Evolutionary conservation across 2,113 vertebrate species (phyloP), one percentile per base, ranked within the genome.

Genomic region (Plestiodon gilberti): DNA sequence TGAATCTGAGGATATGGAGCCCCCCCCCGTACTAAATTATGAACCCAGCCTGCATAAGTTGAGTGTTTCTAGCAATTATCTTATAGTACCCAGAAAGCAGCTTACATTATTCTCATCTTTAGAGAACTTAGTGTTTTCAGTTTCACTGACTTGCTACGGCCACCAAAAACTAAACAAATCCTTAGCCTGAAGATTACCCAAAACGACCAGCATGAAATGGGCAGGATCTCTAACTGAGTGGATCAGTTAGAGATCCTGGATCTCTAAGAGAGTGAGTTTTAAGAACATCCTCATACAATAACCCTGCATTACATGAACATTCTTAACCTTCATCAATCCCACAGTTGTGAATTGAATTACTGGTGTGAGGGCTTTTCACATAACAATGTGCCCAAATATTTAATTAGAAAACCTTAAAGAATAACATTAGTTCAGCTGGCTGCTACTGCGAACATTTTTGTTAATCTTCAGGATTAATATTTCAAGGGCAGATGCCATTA

Each of bases 381-480:
- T 55, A 79, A 74, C 67, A 73, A 48, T 62, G 20, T 80, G 22
- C n/a, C 38, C 14, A 70, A 59, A 18, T 71, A 71, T 70, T 77
- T 70, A 79, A 86, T 61, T 71, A 61, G 65, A 64, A 79, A 40
- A 23, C 18, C 25, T 79, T 30, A 18, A 57, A 52, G 23, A 83
- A 64, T 65, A 73, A 73, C 38, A 38, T 62, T 52, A 64, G 14
- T 9, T 71, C 55, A 59, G 30, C n/a, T 73, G 22, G 43, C 71
- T 73, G 38, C 69, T 65, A 64, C 10, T 38, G 57, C 33, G 73
- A 64, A 64, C 22, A 38, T 25, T 65, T 73, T 74, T 15, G 33
- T 48, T 65, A 70, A 83, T 35, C n/a, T 79, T 55, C 59, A 83
- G 62, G 57, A 88, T 78, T 73, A 79, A 64, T 74, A 83, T 64